Percentiles rank a stretch among this genome's conserved stretches.
Conservation (phyloP, 1,140 invertebrate species). For the Theocolax elegans region DNA sequence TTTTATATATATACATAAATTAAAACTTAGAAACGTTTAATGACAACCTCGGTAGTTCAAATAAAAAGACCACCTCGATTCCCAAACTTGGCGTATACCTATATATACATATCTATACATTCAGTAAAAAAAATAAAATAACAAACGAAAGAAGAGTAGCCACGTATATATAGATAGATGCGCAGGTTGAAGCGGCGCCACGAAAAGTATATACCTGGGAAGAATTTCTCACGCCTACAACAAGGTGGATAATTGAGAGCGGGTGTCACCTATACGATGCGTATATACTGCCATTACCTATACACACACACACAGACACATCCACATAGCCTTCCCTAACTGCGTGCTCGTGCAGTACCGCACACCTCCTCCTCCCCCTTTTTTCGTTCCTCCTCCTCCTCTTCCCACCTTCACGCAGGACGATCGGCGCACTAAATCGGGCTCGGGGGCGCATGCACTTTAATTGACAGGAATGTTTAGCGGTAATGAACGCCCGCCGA, state of each 20-base stretch:
- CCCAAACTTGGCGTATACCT: too few species aligned
- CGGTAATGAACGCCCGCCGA: constrained; percentile 60
- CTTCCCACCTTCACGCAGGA: neutral
- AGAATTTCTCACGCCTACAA: constrained; percentile 41
- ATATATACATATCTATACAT: too few species aligned
- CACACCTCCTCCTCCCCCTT: neutral
- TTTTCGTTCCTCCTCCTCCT: neutral
- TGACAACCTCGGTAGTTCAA: too few species aligned
- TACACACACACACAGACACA: neutral
- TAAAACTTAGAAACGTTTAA: too few species aligned
- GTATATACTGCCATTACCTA: constrained; percentile 1
- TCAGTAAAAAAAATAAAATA: too few species aligned
- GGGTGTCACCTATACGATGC: constrained; percentile 36
- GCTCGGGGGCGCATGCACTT: constrained; percentile 50
- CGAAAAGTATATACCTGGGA: too few species aligned
- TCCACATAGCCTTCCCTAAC: too few species aligned
- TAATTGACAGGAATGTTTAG: constrained; percentile 68
- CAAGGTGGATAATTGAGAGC: constrained; percentile 49
- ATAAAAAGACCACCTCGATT: too few species aligned
- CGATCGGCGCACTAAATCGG: constrained; percentile 58
- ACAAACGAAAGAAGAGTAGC: too few species aligned
- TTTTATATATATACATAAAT: too few species aligned
- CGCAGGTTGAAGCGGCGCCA: too few species aligned
- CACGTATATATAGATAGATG: too few species aligned
- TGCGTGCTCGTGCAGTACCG: neutral